These are phyloP conservation scores for Rhynchonycteris naso DNA, from an alignment of 2,797 vertebrate genomes.

Conservation along the genomic window DNA sequence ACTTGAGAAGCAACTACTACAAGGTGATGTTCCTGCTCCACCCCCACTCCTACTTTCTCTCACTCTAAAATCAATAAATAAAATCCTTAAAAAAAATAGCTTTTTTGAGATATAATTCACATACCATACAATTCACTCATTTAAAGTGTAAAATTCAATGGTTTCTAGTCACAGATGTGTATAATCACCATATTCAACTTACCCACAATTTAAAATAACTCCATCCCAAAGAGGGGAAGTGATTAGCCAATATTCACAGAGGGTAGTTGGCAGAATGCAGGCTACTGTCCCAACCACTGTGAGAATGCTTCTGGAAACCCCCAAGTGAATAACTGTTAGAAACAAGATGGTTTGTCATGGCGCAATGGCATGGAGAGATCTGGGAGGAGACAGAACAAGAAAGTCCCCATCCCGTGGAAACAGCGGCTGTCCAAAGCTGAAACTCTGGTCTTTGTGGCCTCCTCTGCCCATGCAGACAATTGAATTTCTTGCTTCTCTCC, in stretches of 20 bases:
- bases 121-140: neutral
- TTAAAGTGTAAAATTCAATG: neutral
- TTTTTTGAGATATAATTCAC: constrained; percentile 8
- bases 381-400: neutral
- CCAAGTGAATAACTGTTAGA: neutral
- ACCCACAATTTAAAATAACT: neutral
- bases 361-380: neutral
- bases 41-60: too few relatives aligned
- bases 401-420: neutral
- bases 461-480: neutral
- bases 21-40: too few relatives aligned
- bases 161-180: neutral
- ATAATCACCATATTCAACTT: neutral
- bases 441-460: neutral
- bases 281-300: neutral
- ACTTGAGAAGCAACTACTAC: too few relatives aligned
- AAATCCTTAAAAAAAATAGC: neutral
- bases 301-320: constrained; percentile 46
- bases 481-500: constrained; percentile 1
- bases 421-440: neutral
- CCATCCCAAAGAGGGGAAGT: constrained; percentile 23
- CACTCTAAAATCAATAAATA: too few relatives aligned
- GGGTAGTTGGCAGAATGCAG: neutral
- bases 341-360: neutral
- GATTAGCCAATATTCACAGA: neutral